phyloP scores from a whole-genome alignment of 2,888 invertebrate genomes.

The Anarsia innoxiella region DNA sequence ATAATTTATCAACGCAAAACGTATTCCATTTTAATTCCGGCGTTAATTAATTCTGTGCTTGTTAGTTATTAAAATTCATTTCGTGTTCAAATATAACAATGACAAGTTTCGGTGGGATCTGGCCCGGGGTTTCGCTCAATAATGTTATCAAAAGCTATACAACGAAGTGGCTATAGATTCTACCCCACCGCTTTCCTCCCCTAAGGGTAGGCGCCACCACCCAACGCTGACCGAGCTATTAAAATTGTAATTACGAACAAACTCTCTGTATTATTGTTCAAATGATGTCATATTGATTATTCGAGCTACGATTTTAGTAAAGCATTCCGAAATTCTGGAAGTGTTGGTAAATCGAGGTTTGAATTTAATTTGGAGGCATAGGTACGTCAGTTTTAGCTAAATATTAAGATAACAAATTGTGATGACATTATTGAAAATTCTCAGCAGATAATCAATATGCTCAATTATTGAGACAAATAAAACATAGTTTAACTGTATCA shows the following conservation, averaged over 20 bases:
- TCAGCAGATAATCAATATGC: too few relatives aligned
- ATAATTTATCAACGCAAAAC: too few relatives aligned
- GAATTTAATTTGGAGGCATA: too few relatives aligned
- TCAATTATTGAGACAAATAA: too few relatives aligned
- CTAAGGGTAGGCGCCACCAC: conserved; percentile 17
- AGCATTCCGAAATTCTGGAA: too few relatives aligned
- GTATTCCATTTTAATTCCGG: too few relatives aligned
- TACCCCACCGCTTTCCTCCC: conserved; percentile 21
- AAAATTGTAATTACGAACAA: conserved; percentile 64
- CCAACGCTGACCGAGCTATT: conserved; percentile 60
- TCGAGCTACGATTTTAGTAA: conserved; percentile 1
- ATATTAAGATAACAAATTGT: too few relatives aligned
- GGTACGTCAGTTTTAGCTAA: too few relatives aligned
- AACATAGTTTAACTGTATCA: too few relatives aligned
- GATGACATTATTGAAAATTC: too few relatives aligned
- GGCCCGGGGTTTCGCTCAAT: conserved; percentile 30
- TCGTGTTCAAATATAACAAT: conserved; percentile 13
- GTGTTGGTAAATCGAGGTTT: too few relatives aligned
- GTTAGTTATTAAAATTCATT: conserved; percentile 13
- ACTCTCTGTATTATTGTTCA: conserved; percentile 57
- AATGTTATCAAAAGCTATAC: conserved; percentile 48
- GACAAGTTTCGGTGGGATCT: conserved; percentile 24
- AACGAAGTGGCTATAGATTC: conserved; percentile 50
- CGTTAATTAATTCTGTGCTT: not conserved
- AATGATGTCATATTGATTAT: conserved; percentile 56